Percentiles rank a stretch among this genome's conserved stretches.
These are phyloP conservation scores for Calosoma granatense DNA, from an alignment of 1,140 invertebrate genomes.

Conservation along the genomic window DNA sequence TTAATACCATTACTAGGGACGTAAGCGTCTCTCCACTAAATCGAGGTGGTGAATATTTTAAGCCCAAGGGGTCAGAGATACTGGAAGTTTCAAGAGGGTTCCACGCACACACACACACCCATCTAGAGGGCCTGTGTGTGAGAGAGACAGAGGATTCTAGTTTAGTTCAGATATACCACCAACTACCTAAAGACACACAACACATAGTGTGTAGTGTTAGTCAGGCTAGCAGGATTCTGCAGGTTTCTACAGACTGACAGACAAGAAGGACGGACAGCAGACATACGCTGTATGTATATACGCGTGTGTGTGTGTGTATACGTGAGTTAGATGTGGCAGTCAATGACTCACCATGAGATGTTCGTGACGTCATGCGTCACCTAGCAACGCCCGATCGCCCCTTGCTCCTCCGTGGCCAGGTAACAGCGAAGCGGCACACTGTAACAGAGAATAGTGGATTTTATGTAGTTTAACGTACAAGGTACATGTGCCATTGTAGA, in stretches of 20 bases:
- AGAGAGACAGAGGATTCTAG: no score
- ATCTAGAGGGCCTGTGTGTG: background rate
- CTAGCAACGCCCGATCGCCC: background rate
- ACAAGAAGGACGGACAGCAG: no score
- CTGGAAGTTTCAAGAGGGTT: background rate
- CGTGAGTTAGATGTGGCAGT: background rate
- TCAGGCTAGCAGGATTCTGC: no score
- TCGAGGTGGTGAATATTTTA: background rate
- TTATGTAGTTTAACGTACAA: no score
- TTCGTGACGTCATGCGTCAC: conserved; percentile 1
- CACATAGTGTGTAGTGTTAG: background rate
- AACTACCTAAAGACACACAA: no score
- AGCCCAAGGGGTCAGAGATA: background rate
- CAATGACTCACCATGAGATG: conserved; percentile 4
- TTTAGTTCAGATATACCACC: no score
- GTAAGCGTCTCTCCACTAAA: background rate
- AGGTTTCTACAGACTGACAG: no score
- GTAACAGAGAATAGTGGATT: no score
- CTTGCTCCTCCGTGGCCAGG: background rate
- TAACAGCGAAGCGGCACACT: background rate
- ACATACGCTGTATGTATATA: no score
- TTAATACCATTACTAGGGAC: background rate
- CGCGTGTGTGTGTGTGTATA: no score
- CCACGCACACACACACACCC: background rate
- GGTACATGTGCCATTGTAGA: no score